Evolutionary conservation across 1,140 invertebrate species (phyloP), one percentile per base, ranked within the genome.

Genomic region (Calliopsis andreniformis): DNA sequence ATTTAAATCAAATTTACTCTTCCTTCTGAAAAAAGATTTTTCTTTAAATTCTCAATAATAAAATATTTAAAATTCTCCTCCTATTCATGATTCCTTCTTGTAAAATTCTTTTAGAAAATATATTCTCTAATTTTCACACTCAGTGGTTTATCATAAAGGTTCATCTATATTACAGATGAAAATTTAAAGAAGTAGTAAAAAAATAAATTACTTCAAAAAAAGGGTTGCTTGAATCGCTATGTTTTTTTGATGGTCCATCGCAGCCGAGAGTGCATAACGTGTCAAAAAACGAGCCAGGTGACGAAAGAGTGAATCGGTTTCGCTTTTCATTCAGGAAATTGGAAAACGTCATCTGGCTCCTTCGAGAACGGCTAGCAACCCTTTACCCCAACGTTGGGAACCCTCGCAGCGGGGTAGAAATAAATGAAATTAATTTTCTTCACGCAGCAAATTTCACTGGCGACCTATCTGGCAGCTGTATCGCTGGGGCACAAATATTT

Each of bases 321-420:
- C 83, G 87, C 87, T 75, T 86, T 78, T 86, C 89, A 87, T 87
- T 87, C 83, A 87, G 86, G 83, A 90, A 91, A 91, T 91, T 90
- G 87, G 81, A 89, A 90, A 90, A 82, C 89, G 87, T 91, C 89
- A 91, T 89, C 89, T 89, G 88, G 83, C 53, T 53, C 70, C 56
- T 70, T 14, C 61, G 1, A 10, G 63, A 55, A 35, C 78, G 47
- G 56, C 68, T 76, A 49, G 66, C 77, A 90, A 91, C 88, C 89
- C 89, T 89, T 90, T 89, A 77, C 53, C 53, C 32, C 53, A 64
- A 16, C 55, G 51, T 45, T 6, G 67, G 49, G 76, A 73, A 83
- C 84, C 69, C 82, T 83, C 82, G 58, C 87, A 87, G 87, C 86
- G 58, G 88, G 87, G 70, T 80, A 83, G 69, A 87, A 87, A 87